phyloP scores from a whole-genome alignment of 2,888 invertebrate genomes.

The Meta bourneti region DNA sequence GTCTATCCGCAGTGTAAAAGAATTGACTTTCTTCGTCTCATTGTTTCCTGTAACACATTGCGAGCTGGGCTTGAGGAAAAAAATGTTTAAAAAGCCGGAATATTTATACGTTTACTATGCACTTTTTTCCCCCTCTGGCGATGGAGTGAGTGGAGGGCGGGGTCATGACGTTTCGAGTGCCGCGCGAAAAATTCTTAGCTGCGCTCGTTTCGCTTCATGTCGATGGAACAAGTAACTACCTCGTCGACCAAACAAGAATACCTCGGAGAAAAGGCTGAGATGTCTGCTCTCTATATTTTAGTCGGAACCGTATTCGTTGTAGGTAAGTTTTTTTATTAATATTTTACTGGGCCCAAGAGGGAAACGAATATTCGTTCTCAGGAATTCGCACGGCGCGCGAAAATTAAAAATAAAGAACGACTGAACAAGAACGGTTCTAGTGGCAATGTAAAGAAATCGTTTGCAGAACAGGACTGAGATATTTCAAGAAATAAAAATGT shows the following conservation, averaged over 20 bases:
- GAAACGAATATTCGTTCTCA: too few relatives aligned
- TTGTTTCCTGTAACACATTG: background rate
- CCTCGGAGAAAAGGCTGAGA: background rate
- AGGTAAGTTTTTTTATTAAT: conserved; percentile 4
- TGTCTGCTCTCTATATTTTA: background rate
- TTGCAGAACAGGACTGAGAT: too few relatives aligned
- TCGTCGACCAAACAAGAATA: background rate
- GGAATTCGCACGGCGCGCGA: too few relatives aligned
- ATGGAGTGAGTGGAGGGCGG: conserved; percentile 25
- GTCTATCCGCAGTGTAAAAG: background rate
- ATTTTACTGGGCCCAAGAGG: background rate
- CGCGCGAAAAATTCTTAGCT: conserved; percentile 32
- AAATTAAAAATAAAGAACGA: too few relatives aligned
- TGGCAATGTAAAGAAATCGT: too few relatives aligned
- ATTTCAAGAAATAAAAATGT: too few relatives aligned
- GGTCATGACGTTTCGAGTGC: conserved; percentile 34
- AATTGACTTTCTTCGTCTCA: background rate
- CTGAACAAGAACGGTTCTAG: too few relatives aligned
- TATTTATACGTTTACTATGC: background rate
- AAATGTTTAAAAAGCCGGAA: background rate
- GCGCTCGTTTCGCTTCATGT: background rate
- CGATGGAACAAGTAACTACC: conserved; percentile 11
- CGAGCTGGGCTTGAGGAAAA: background rate
- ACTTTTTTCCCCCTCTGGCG: background rate
- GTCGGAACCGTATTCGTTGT: background rate